Percentiles rank a stretch among this genome's conserved stretches.
Evolutionary conservation across 1,140 invertebrate species (phyloP).

Genomic region (Conus ventricosus): DNA sequence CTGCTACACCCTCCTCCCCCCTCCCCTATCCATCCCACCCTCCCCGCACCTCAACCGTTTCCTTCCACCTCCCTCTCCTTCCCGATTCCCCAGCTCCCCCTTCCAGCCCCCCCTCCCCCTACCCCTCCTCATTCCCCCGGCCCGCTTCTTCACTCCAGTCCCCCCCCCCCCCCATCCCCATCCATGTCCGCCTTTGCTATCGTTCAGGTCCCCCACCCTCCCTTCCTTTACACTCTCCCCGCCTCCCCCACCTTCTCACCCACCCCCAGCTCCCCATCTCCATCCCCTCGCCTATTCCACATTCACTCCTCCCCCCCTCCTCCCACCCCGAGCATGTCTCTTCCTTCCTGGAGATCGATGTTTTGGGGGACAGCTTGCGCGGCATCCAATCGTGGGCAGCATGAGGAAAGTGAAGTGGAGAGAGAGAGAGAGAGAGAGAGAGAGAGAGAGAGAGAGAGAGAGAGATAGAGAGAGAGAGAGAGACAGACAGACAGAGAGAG

Average conservation of each 20-base stretch:
- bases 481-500: background rate
- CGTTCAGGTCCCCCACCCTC: background rate
- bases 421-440: too few species aligned
- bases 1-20: background rate
- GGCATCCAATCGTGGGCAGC: background rate
- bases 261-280: background rate
- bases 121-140: background rate
- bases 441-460: slow-evolving; percentile 5
- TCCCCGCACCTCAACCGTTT: background rate
- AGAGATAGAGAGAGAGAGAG: background rate
- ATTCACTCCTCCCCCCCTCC: background rate
- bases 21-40: background rate
- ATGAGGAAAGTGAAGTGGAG: background rate
- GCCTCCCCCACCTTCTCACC: too few species aligned
- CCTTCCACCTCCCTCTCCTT: background rate
- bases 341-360: background rate
- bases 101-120: background rate
- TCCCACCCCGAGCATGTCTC: background rate
- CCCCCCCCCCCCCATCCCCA: too few species aligned
- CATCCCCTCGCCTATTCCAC: background rate
- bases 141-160: background rate
- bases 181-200: too few species aligned
- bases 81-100: background rate
- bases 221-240: background rate
- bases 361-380: background rate